Base-by-base conservation (phyloP, 2,888 invertebrate genomes). In the Pyrocoelia pectoralis region DNA sequence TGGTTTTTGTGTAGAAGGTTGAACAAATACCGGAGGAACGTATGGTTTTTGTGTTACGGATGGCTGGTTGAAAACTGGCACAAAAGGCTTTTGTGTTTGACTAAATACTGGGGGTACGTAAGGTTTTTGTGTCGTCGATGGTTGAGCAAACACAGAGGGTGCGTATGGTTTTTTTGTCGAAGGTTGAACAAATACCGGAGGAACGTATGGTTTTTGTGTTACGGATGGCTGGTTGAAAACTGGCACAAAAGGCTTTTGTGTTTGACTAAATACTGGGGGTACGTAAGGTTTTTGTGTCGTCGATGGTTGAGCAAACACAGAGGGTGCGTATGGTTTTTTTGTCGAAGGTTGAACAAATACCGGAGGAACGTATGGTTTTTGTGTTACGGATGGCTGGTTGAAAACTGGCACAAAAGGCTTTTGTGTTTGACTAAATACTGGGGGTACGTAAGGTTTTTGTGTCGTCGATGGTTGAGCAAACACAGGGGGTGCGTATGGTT, bases 301-400 rank as follows among this genome's bases (percentile, higher is more conserved):
- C 12, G 12, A 1, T 12, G 43, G 6, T 46, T 43, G 43, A 4
- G 13, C 13, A 43, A 43, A 43, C 2, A 43, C 13, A 4, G 43
- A 10, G 13, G 46, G 46, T 17, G 18, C 8, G 46, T 46, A 46
- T 4, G 24, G 24, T 24, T 8, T 24, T 24, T 3, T 41, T 5
- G 41, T 41, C 14, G 41, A 41, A 14, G 41, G 41, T 13, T 41
- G n/a, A 14, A 13, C 41, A 13, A 13, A 41, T 14, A 41, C 41
- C 6, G 41, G 41, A 2, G 41, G 41, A 10, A 41, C 41, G 8
- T 41, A 41, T 13, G 46, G 46, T 46, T 17, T 46, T 46, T 46
- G 46, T 12, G 43, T 43, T 43, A 15, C 15, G 2, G 43, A 43
- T 1, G 43, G 43, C 8, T 43, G 43, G 15, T 14, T 15, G 8